phyloP scores from a whole-genome alignment of 30 jellyfish, hydroid and myxozoan genomes.

The Pseudorhiza aurosa region DNA sequence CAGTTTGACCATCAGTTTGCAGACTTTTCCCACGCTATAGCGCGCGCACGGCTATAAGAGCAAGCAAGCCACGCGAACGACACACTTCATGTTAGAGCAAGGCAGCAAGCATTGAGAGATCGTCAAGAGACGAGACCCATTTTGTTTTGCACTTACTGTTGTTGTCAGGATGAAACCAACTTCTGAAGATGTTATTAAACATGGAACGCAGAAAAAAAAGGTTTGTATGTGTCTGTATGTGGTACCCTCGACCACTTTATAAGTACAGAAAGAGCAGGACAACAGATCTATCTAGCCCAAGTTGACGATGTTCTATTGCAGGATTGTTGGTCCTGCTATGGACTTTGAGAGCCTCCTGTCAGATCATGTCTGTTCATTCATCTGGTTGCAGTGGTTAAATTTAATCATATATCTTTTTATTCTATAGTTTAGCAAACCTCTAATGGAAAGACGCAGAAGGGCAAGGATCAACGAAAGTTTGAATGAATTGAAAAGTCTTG shows the following conservation, averaged over 20 bases:
- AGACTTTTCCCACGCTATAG: conserved; percentile 87
- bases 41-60: conserved; percentile 81
- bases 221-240: too few relatives aligned
- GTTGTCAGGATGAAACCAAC: conserved; percentile 43
- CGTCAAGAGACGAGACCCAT: background rate
- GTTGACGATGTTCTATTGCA: too few relatives aligned
- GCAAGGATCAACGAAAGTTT: conserved; percentile 87
- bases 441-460: conserved; percentile 83
- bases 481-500: conserved; percentile 71
- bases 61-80: conserved; percentile 80
- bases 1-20: conserved; percentile 62
- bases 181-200: conserved; percentile 8
- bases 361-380: background rate
- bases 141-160: too few relatives aligned
- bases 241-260: too few relatives aligned
- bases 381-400: background rate
- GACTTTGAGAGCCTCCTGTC: too few relatives aligned
- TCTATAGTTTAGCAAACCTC: conserved; percentile 78
- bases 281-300: too few relatives aligned
- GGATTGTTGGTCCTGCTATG: too few relatives aligned
- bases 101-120: conserved; percentile 7
- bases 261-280: too few relatives aligned
- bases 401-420: background rate
- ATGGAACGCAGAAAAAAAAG: conserved; percentile 42
- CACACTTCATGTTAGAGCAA: conserved; percentile 81